These are phyloP conservation scores for Hedya salicella DNA, from an alignment of 2,888 invertebrate species.

Conservation along the genomic window DNA sequence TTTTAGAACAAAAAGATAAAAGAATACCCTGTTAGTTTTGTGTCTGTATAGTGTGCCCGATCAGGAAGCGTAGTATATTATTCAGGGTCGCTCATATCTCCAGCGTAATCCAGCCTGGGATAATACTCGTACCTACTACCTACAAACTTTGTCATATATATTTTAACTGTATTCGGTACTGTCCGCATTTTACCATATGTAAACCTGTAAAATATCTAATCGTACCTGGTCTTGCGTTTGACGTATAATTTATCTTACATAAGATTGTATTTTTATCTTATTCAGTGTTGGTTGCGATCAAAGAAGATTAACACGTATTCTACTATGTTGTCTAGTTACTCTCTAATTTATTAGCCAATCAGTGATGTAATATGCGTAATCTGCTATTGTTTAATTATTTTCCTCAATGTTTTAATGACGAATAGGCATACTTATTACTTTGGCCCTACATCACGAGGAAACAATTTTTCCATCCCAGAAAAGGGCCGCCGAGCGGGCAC, in stretches of 20 bases:
- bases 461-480: too few species aligned
- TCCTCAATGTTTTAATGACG: too few species aligned
- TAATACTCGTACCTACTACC: neutral
- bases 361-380: neutral
- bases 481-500: too few species aligned
- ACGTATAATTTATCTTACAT: constrained; percentile 15
- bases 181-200: neutral
- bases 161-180: neutral
- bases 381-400: neutral
- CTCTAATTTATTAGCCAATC: neutral
- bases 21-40: too few species aligned
- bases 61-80: neutral
- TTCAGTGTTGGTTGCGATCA: constrained; percentile 9
- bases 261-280: constrained; percentile 22
- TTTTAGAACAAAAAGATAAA: too few species aligned
- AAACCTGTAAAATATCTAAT: neutral
- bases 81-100: neutral
- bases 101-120: neutral
- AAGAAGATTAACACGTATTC: constrained; percentile 8
- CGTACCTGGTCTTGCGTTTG: constrained; percentile 1
- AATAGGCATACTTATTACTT: too few species aligned
- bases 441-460: too few species aligned
- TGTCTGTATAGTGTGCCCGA: neutral
- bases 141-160: neutral
- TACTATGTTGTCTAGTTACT: too few species aligned